Evolutionary conservation across 2,113 vertebrate genomes (phyloP).

Genomic region (Gavialis gangeticus): DNA sequence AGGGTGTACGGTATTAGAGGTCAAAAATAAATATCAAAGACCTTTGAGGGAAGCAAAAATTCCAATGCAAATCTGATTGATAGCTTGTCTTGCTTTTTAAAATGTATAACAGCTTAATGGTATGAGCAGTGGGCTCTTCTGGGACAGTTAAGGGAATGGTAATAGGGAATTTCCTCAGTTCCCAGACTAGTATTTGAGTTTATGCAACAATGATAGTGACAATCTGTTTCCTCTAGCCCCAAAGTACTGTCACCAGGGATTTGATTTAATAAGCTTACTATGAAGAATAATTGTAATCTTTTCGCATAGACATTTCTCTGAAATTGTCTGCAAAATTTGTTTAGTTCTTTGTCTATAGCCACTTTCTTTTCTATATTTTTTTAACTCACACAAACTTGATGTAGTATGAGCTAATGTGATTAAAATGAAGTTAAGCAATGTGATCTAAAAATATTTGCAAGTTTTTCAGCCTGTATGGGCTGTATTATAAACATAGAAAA

Average conservation of each 20-base stretch:
- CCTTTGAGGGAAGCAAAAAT: constrained; percentile 21
- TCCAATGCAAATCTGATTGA: not conserved
- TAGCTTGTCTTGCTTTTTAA: constrained; percentile 14
- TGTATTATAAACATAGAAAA: not conserved
- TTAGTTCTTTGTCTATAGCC: not conserved
- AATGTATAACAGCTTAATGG: not conserved
- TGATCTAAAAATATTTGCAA: not conserved
- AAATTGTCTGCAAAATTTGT: constrained; percentile 21
- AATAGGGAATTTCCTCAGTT: constrained; percentile 4
- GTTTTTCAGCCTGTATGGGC: not conserved
- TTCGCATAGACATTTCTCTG: not conserved
- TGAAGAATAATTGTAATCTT: not conserved
- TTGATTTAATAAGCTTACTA: not conserved
- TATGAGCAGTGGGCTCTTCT: not conserved
- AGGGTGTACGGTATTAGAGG: not conserved
- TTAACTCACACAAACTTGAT: not conserved
- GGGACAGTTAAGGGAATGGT: not conserved
- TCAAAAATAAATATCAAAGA: constrained; percentile 6
- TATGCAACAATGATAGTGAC: not conserved
- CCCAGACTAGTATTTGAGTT: constrained; percentile 16
- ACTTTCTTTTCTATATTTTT: not conserved
- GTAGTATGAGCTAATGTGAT: not conserved
- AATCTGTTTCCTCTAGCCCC: not conserved
- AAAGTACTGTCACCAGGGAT: not conserved
- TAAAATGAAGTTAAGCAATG: not conserved